Conservation (phyloP, 2,113 vertebrate genomes). For the Corythoichthys haematopterus region DNA sequence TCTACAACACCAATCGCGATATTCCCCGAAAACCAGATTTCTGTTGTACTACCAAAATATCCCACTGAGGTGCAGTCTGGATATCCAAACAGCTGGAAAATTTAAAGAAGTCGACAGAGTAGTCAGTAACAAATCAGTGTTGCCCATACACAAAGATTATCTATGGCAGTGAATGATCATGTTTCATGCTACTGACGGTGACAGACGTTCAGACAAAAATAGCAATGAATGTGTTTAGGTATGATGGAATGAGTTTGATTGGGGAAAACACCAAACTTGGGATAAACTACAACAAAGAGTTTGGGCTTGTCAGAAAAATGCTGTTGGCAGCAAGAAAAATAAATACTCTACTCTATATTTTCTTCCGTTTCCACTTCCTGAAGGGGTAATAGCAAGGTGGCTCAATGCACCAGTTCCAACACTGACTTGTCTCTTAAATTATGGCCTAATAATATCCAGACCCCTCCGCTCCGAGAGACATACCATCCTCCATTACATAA, state of each 20-base stretch:
- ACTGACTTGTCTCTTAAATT: slow-evolving; percentile 37
- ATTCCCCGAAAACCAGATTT: too few relatives aligned
- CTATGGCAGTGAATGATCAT: too few relatives aligned
- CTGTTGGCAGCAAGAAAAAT: not conserved
- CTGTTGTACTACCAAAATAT: too few relatives aligned
- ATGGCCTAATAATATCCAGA: slow-evolving; percentile 38
- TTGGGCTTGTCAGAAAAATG: not conserved
- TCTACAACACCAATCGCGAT: too few relatives aligned
- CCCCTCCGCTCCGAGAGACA: not conserved
- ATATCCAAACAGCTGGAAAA: too few relatives aligned
- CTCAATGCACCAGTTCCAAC: not conserved
- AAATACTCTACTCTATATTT: not conserved
- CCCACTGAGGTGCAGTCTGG: too few relatives aligned
- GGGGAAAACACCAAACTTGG: not conserved
- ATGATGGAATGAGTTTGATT: not conserved
- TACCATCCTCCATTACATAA: slow-evolving; percentile 27
- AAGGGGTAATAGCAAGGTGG: not conserved
- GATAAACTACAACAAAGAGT: not conserved
- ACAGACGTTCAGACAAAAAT: too few relatives aligned
- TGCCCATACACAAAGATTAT: too few relatives aligned
- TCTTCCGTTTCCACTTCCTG: slow-evolving; percentile 1
- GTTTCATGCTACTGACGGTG: too few relatives aligned
- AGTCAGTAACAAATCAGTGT: too few relatives aligned
- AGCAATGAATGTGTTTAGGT: too few relatives aligned
- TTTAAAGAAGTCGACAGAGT: too few relatives aligned